Conservation (phyloP, 2,113 vertebrate species). For the Oncorhynchus mykiss region DNA sequence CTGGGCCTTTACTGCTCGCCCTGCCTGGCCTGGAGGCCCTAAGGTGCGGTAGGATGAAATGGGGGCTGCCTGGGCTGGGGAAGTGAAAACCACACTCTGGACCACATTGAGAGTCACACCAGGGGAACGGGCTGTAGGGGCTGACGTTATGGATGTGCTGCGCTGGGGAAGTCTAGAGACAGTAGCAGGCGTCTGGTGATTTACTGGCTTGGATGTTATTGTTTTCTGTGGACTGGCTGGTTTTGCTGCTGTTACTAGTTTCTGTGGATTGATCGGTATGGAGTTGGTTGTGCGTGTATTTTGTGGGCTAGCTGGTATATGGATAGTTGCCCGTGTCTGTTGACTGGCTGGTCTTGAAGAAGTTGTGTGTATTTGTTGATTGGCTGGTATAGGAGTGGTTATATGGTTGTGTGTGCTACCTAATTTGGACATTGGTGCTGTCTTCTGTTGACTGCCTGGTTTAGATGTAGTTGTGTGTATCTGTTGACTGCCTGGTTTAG, state of each 20-base stretch:
- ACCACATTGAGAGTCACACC: constrained; percentile 47
- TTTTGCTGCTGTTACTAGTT: constrained; percentile 36
- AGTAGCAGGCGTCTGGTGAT: background rate
- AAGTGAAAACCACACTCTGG: constrained; percentile 20
- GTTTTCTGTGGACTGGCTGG: constrained; percentile 40
- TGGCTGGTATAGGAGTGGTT: constrained; percentile 52
- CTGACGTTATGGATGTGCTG: constrained; percentile 13
- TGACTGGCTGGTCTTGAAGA: background rate
- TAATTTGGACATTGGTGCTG: constrained; percentile 29
- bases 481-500: too few species aligned
- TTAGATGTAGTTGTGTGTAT: too few species aligned
- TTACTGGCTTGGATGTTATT: too few species aligned
- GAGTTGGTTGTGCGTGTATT: constrained; percentile 11
- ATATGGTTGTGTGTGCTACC: constrained; percentile 47
- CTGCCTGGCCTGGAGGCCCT: constrained; percentile 17
- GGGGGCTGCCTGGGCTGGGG: constrained; percentile 26
- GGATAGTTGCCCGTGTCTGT: constrained; percentile 44
- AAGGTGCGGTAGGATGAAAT: constrained; percentile 39
- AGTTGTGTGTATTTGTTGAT: constrained; percentile 50
- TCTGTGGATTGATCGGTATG: too few species aligned
- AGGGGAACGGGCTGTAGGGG: constrained; percentile 19
- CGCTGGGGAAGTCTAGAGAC: constrained; percentile 10
- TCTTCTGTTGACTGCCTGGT: too few species aligned
- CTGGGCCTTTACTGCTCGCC: constrained; percentile 41
- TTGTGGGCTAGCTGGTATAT: constrained; percentile 52